These are phyloP conservation scores for Trichogramma dendrolimi DNA, from an alignment of 2,888 invertebrate genomes.

Conservation along the genomic window DNA sequence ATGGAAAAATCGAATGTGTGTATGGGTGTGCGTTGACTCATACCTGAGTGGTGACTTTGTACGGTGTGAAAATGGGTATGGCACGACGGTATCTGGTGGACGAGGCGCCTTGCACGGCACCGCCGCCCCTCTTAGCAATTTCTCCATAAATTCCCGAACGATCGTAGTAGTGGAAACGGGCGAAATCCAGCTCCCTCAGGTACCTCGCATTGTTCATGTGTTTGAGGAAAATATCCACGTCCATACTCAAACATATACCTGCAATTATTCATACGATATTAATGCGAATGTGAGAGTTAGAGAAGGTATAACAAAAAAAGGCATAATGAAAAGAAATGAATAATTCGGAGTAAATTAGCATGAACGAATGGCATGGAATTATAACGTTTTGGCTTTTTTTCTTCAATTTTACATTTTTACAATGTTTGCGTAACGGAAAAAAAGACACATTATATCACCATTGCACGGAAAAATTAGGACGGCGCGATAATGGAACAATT, in stretches of 20 bases:
- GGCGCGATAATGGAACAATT: too few relatives aligned
- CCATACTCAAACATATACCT: constrained; percentile 80
- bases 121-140: constrained; percentile 61
- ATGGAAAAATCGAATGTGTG: neutral
- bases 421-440: too few relatives aligned
- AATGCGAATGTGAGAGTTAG: neutral
- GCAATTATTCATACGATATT: constrained; percentile 33
- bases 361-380: too few relatives aligned
- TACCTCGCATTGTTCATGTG: constrained; percentile 94
- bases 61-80: constrained; percentile 72
- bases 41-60: constrained; percentile 72
- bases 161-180: constrained; percentile 77
- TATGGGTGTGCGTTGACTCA: constrained; percentile 3
- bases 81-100: constrained; percentile 75
- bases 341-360: too few relatives aligned
- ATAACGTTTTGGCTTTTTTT: too few relatives aligned
- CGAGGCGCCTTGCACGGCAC: constrained; percentile 73
- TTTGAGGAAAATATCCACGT: constrained; percentile 77
- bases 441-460: too few relatives aligned
- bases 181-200: constrained; percentile 81
- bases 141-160: constrained; percentile 68
- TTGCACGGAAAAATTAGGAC: too few relatives aligned
- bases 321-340: too few relatives aligned
- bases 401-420: too few relatives aligned
- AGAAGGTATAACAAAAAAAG: too few relatives aligned